Conservation (phyloP, 2,797 vertebrate species). For the Myotis vivesi region DNA sequence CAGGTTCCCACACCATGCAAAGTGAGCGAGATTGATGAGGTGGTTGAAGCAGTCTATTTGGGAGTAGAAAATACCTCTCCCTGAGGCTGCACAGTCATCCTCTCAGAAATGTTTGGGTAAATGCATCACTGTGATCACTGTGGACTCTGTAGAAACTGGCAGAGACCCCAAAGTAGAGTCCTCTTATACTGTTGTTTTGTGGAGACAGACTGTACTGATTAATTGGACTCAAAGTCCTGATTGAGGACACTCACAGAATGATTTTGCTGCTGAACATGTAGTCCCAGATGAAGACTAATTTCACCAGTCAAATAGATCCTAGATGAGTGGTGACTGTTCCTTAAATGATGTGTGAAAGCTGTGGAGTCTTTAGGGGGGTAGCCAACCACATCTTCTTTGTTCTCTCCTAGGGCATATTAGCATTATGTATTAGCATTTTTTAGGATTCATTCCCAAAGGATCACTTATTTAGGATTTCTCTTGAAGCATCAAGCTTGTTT, state of each 20-base stretch:
- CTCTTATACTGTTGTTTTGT: background rate
- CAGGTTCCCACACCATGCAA: constrained; percentile 18
- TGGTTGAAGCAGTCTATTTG: constrained; percentile 26
- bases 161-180: background rate
- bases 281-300: constrained; percentile 51
- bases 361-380: background rate
- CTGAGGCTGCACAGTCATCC: background rate
- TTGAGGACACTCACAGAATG: constrained; percentile 30
- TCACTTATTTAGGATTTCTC: background rate
- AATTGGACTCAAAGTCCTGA: constrained; percentile 22
- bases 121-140: background rate
- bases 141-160: background rate
- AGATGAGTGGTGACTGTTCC: background rate
- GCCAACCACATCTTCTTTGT: background rate
- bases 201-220: background rate
- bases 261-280: background rate
- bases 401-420: background rate
- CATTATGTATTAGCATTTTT: background rate
- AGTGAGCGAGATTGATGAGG: constrained; percentile 63
- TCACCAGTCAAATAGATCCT: background rate
- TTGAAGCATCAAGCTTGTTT: background rate
- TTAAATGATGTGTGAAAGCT: background rate
- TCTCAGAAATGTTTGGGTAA: constrained; percentile 15
- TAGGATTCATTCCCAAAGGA: constrained; percentile 11
- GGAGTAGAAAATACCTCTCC: constrained; percentile 53